phyloP scores from a whole-genome alignment of 2,113 vertebrate genomes.

The Catagonus wagneri region DNA sequence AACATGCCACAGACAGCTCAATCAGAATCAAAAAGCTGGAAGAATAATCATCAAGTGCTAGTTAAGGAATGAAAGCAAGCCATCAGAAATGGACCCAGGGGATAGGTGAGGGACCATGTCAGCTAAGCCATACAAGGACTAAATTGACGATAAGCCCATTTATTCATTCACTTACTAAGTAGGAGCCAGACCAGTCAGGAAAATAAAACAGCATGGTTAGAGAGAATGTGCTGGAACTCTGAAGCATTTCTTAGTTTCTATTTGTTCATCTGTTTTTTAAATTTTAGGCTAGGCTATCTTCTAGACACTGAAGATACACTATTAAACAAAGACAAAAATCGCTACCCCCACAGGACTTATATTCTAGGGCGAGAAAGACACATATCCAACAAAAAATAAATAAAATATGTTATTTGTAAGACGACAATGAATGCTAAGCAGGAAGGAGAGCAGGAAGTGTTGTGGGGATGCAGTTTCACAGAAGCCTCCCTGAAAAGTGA shows the following conservation, averaged over 20 bases:
- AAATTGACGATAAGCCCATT: not conserved
- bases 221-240: not conserved
- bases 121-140: not conserved
- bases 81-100: not conserved
- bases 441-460: not conserved
- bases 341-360: not conserved
- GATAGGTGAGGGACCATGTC: not conserved
- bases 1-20: not conserved
- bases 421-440: not conserved
- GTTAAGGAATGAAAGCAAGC: not conserved
- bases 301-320: not conserved
- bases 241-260: not conserved
- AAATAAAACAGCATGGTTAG: not conserved
- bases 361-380: not conserved
- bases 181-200: not conserved
- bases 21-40: not conserved
- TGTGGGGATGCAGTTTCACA: not conserved
- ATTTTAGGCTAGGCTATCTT: not conserved
- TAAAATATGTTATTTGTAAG: not conserved
- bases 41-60: not conserved
- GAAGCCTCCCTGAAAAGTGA: not conserved
- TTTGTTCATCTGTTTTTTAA: not conserved
- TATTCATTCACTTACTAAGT: not conserved
- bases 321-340: not conserved
- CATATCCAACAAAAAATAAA: not conserved